Evolutionary conservation across 35 echinoderm and acorn worm genomes (phyloP).

Genomic region (Ptychodera flava): DNA sequence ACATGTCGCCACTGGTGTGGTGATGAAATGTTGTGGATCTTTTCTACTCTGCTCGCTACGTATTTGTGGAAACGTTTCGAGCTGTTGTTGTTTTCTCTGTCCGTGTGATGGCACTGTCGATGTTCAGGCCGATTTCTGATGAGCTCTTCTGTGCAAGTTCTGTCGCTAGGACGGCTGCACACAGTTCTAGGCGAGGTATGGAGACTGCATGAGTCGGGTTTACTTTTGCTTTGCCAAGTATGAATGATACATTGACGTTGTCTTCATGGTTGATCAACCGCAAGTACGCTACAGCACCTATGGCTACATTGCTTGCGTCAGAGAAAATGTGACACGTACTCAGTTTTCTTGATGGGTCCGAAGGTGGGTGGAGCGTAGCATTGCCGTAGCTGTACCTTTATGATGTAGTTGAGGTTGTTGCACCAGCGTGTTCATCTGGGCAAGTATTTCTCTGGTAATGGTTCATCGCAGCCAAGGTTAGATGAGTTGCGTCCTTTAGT

Average conservation of each 20-base stretch:
- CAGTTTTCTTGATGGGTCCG: not conserved
- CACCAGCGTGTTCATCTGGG: slow-evolving; percentile 24
- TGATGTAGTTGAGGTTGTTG: not conserved
- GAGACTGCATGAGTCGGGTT: slow-evolving; percentile 37
- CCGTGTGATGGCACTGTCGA: slow-evolving; percentile 14
- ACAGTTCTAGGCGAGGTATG: slow-evolving; percentile 56
- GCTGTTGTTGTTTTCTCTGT: slow-evolving; percentile 47
- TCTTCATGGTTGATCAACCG: not conserved
- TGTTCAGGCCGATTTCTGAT: not conserved
- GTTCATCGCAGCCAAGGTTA: not conserved
- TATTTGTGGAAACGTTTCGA: slow-evolving; percentile 38
- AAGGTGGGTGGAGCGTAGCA: not conserved
- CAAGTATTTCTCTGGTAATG: not conserved
- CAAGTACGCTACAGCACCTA: slow-evolving; percentile 40
- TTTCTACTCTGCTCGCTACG: slow-evolving; percentile 52
- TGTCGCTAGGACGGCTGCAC: slow-evolving; percentile 53
- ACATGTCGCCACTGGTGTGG: slow-evolving; percentile 36
- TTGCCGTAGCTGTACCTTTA: not conserved
- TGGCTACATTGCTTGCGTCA: slow-evolving; percentile 48
- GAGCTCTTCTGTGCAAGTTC: not conserved
- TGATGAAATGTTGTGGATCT: slow-evolving; percentile 27
- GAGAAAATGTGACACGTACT: slow-evolving; percentile 39
- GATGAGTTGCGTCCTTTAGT: not conserved
- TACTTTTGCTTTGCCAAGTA: slow-evolving; percentile 36
- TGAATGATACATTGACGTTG: slow-evolving; percentile 14